Percentiles rank a stretch among this genome's conserved stretches.
Evolutionary conservation across 1,140 invertebrate species (phyloP).

Genomic region (Sycophaga agraensis): DNA sequence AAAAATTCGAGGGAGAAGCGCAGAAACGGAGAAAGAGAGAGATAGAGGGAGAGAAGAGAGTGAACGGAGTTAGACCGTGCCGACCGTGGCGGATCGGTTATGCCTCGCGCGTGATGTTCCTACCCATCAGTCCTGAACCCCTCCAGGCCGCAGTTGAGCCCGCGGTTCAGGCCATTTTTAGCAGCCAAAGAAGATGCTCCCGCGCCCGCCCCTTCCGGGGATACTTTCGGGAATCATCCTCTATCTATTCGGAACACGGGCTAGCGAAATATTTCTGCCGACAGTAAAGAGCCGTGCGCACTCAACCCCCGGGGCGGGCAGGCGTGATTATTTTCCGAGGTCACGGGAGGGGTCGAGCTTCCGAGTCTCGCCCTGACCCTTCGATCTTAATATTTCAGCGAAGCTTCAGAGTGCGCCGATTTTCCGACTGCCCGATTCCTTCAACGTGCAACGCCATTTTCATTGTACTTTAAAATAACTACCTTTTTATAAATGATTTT

Average conservation of each 20-base stretch:
- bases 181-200: conserved; percentile 17
- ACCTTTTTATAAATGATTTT: too few relatives aligned
- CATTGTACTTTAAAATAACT: too few relatives aligned
- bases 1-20: conserved; percentile 17
- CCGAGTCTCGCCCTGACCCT: too few relatives aligned
- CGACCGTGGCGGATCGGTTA: conserved; percentile 40
- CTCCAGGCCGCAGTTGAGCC: not conserved
- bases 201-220: conserved; percentile 20
- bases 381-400: too few relatives aligned
- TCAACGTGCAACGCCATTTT: too few relatives aligned
- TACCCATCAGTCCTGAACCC: conserved; percentile 37
- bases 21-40: not conserved
- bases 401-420: too few relatives aligned
- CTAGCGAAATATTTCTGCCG: conserved; percentile 35
- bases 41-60: not conserved
- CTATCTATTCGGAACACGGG: conserved; percentile 33
- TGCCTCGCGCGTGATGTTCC: conserved; percentile 46
- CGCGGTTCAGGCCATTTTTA: not conserved
- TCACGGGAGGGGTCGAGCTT: too few relatives aligned
- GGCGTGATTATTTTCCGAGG: too few relatives aligned
- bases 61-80: not conserved
- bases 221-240: conserved; percentile 22
- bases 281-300: too few relatives aligned
- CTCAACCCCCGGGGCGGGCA: too few relatives aligned
- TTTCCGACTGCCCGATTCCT: too few relatives aligned